Evolutionary conservation across 2,888 invertebrate genomes (phyloP), one percentile per base, ranked within the genome.

Genomic region (Microctonus hyperodae): DNA sequence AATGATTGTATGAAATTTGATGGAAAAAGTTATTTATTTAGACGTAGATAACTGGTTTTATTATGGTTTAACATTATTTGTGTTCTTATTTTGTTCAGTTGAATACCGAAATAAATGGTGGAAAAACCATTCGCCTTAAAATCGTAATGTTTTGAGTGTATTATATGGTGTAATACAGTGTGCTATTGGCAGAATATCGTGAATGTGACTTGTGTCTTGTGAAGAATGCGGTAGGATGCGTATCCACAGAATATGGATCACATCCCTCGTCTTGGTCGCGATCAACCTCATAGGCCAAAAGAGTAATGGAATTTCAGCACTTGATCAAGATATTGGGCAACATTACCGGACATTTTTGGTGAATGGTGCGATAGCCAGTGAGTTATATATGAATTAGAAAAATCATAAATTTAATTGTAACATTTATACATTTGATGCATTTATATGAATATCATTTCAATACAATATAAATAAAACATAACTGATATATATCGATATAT

Each of bases 211-310:
- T 33, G 64, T 62, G 44, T 53, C 44, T 20, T 55, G 48, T 71
- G 70, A 75, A 79, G 75, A 78, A 81, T 81, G 81, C 77, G 78
- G 78, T 81, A 81, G 78, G 75, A 81, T 80, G 81, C 71, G 73
- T 59, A 73, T 73, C 76, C 75, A 75, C 74, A 71, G 72, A 75
- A 76, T 75, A 80, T 79, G 79, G 71, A 73, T 76, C 67, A 67
- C 63, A 55, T 70, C 73, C 70, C 67, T 74, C 74, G 74, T 72
- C 73, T 68, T 75, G 73, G 75, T 70, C 72, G 75, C 74, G 67
- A 70, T 78, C 62, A 74, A 75, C 68, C 74, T 79, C 64, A 64
- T 77, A 66, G 71, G 74, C 70, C 44, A 40, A 5, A 70, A 74
- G 71, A 70, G 74, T 72, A 65, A 67, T 44, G 28, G 66, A 57